Evolutionary conservation across 2,113 vertebrate genomes (phyloP), one percentile per base, ranked within the genome.

Genomic region (Cyanistes caeruleus): DNA sequence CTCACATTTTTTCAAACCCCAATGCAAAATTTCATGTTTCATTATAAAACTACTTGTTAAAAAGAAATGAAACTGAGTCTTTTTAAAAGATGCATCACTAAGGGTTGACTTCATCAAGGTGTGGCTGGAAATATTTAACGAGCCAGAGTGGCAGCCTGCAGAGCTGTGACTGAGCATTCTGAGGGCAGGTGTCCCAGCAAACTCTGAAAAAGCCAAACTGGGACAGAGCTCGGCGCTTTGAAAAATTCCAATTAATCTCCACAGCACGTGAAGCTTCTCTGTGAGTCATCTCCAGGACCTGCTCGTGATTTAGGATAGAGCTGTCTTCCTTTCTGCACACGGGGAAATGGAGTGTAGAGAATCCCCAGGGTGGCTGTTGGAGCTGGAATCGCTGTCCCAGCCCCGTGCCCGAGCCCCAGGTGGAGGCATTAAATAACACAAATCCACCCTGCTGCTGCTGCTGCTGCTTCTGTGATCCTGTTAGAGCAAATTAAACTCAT

Each of bases 41-140:
- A 4, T 60, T 53, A 43, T 35, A 56, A 80, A 93, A 84, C 41
- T 10, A 8, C 11, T 76, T 22, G 22, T 72, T 46, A 9, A 41
- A 72, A 56, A 35, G 15, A 9, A 15, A 33, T 2, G 7, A 37
- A 80, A 51, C 8, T 0, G 65, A 46, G 31, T 28, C 3, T 46
- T 52, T 79, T 73, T 3, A 8, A 52, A 79, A 48, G 65, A 10
- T 53, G 65, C 78, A 51, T 95, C 0, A 8, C n/a, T 69, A 24
- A 72, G 74, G 41, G 77, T 31, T 95, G 87, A 90, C 87, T 68
- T 96, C 91, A 94, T 87, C 70, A 73, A 91, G 91, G 93, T 75
- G 84, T 87, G 93, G 87, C 89, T 93, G 78, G 48, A 87, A 93
- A 52, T 39, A 68, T 17, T 94, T 93, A 52, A 72, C 0, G 16